Conservation (phyloP, 1,140 invertebrate genomes). For the Pogonus chalceus region DNA sequence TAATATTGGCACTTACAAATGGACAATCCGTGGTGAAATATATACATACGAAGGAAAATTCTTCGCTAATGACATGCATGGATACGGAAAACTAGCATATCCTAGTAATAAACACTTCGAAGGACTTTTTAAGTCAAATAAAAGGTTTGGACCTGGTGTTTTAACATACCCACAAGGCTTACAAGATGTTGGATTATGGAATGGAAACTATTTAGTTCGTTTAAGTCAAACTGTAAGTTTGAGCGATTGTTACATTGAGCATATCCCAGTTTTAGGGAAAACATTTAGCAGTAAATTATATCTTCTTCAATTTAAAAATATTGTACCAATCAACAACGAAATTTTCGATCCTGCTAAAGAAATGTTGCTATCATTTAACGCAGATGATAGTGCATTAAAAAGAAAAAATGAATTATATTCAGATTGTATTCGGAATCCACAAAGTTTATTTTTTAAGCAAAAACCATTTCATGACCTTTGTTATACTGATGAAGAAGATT, state of each 20-base stretch:
- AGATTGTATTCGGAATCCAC: constrained; percentile 18
- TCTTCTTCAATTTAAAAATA: constrained; percentile 20
- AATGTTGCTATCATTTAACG: constrained; percentile 13
- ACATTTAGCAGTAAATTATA: constrained; percentile 17
- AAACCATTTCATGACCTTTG: constrained; percentile 18
- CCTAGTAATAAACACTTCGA: constrained; percentile 33
- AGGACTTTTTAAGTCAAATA: constrained; percentile 37
- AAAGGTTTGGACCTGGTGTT: constrained; percentile 42
- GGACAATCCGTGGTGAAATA: constrained; percentile 22
- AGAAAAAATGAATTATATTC: constrained; percentile 20
- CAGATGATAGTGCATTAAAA: constrained; percentile 12
- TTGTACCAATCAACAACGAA: constrained; percentile 17
- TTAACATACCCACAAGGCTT: constrained; percentile 31
- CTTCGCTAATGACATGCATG: constrained; percentile 39
- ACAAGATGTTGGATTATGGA: constrained; percentile 42
- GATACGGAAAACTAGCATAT: constrained; percentile 40
- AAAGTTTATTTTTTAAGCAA: constrained; percentile 26
- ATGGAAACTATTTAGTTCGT: constrained; percentile 32
- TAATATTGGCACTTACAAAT: constrained; percentile 36
- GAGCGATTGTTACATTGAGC: constrained; percentile 16
- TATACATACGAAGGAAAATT: constrained; percentile 40
- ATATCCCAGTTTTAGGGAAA: constrained; percentile 18
- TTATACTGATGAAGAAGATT: constrained; percentile 7
- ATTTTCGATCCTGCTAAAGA: constrained; percentile 13
- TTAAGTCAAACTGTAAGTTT: constrained; percentile 20